Conservation (phyloP, 2,797 vertebrate genomes). For the Typhlichthys subterraneus region DNA sequence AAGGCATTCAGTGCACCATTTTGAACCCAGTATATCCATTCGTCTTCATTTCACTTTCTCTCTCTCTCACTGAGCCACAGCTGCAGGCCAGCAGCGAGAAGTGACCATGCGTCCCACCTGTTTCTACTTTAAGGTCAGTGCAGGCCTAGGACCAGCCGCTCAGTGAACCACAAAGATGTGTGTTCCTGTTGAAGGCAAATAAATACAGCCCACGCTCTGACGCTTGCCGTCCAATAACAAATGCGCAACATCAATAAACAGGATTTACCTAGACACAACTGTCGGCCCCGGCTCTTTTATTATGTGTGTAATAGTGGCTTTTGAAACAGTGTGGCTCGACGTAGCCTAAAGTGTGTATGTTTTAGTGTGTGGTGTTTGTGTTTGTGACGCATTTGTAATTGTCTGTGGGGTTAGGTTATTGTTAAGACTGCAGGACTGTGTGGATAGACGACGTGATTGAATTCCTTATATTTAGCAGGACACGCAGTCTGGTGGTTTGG, state of each 20-base stretch:
- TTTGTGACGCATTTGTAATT: constrained; percentile 41
- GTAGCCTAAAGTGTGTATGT: constrained; percentile 67
- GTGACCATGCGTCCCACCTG: constrained; percentile 23
- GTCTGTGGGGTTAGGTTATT: constrained; percentile 32
- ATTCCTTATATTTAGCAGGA: constrained; percentile 47
- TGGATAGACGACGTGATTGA: constrained; percentile 58
- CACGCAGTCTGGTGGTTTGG: constrained; percentile 27
- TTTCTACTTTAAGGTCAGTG: constrained; percentile 32
- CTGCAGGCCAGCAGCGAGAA: not conserved
- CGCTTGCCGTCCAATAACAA: constrained; percentile 65
- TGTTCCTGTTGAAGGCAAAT: constrained; percentile 65
- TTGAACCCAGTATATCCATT: no score
- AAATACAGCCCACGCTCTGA: constrained; percentile 70
- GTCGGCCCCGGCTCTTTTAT: constrained; percentile 26
- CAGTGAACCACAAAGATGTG: constrained; percentile 27
- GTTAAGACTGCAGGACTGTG: constrained; percentile 47
- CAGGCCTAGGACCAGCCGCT: constrained; percentile 3
- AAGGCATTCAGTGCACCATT: no score
- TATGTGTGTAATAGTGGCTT: constrained; percentile 56
- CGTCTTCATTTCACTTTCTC: not conserved
- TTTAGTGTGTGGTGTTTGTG: constrained; percentile 38
- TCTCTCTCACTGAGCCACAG: not conserved
- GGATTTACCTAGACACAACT: constrained; percentile 27
- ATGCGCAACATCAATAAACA: constrained; percentile 67
- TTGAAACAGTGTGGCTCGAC: constrained; percentile 45